Base-by-base conservation (phyloP, 1,140 invertebrate species). In the Drosophila auraria region DNA sequence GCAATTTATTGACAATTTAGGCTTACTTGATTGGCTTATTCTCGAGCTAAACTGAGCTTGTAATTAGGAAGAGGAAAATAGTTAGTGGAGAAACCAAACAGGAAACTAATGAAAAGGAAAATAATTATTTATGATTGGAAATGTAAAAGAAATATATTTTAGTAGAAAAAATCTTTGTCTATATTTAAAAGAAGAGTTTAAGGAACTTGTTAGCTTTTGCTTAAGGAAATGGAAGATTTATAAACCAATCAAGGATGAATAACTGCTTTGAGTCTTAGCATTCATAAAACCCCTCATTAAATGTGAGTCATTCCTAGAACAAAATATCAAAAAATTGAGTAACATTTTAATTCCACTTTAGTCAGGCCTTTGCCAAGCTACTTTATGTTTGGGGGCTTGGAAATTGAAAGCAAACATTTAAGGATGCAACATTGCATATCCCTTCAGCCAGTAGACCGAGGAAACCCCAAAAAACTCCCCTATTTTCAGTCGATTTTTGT, bases 361-460 rank as follows among this genome's bases (percentile, higher is more conserved):
- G 58, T 58, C 64, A 49, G 33, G 40, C 30, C 17, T 47, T 54
- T 57, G 33, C 54, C 14, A 20, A 56, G 38, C 8, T 6, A 30
- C n/a, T 68, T 69, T 50, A 20, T 72, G 33, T 50, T 50, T 25
- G 12, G 15, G 25, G 27, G 25, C 11, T 60, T 38, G 57, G 23
- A 51, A 47, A 54, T 42, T 30, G 47, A 66, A 78, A 60, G 33
- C 64, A 78, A 69, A 79, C 36, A 60, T 69, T 79, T 57, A 66
- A 82, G 83, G 79, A 74, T 87, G 84, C 84, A 87, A 69, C 80
- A 81, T 59, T 78, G 83, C 79, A 84, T 75, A 84, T 76, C 74
- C 81, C 36, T 40, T 51, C 66, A 4, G 40, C 25, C 23, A 33
- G 17, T n/a, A 17, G 5, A 45, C 30, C 12, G n/a, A 47, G 47